Evolutionary conservation across 2,888 invertebrate species (phyloP).

Genomic region (Pyrgus malvae): DNA sequence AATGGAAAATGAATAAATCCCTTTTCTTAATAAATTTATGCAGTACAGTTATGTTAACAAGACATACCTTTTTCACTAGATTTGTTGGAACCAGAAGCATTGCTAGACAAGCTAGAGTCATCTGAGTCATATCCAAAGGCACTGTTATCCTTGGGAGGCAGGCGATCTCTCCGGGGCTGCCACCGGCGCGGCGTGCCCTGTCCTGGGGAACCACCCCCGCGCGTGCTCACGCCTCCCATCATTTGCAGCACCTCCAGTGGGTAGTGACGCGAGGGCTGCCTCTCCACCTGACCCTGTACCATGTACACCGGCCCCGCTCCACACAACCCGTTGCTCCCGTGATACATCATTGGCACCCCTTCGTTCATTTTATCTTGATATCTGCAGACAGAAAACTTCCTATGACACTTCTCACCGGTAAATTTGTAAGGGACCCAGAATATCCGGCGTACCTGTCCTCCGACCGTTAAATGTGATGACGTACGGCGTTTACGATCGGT

Average conservation of each 20-base stretch:
- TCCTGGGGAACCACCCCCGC: conserved; percentile 42
- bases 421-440: background rate
- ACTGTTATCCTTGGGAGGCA: conserved; percentile 50
- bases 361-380: conserved; percentile 59
- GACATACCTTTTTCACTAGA: conserved; percentile 66
- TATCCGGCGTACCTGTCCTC: conserved; percentile 52
- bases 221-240: conserved; percentile 43
- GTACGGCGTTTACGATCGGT: conserved; percentile 48
- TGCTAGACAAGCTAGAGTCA: conserved; percentile 76
- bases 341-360: conserved; percentile 67
- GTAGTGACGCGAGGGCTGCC: conserved; percentile 56
- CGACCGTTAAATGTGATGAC: conserved; percentile 52
- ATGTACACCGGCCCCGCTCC: conserved; percentile 58
- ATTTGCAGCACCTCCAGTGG: conserved; percentile 59
- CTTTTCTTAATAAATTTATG: no score
- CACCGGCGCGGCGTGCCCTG: conserved; percentile 52
- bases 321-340: conserved; percentile 58
- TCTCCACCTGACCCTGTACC: conserved; percentile 55
- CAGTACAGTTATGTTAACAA: no score
- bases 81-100: conserved; percentile 73
- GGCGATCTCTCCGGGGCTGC: conserved; percentile 56
- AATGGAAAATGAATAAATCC: no score
- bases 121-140: conserved; percentile 75
- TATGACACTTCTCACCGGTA: background rate
- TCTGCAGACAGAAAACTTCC: conserved; percentile 42